Conservation (phyloP, 2,888 invertebrate genomes). For the Rhimphoctona megacephalus region DNA sequence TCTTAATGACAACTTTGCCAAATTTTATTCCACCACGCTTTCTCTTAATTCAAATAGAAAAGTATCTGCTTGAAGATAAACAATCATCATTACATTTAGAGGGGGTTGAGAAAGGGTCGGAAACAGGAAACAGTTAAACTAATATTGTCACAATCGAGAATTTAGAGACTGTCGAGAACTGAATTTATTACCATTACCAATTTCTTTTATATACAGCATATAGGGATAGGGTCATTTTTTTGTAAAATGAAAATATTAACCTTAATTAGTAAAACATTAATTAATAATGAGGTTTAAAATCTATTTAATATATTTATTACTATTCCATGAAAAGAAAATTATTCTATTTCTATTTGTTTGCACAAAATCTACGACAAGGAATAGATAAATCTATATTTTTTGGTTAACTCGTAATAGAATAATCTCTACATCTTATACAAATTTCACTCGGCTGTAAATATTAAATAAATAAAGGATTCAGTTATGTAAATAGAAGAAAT, state of each 20-base stretch:
- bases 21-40: constrained; percentile 13
- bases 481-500: neutral
- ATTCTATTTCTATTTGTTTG: neutral
- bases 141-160: neutral
- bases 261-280: no score
- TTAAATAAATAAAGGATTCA: neutral
- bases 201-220: neutral
- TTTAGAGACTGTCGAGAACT: neutral
- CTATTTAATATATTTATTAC: no score
- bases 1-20: constrained; percentile 35
- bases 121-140: neutral
- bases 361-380: neutral
- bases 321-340: neutral
- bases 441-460: neutral
- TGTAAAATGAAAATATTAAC: neutral
- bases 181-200: neutral
- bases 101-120: neutral
- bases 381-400: neutral
- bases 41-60: neutral
- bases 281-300: no score
- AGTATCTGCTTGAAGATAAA: constrained; percentile 16
- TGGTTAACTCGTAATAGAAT: neutral
- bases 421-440: neutral
- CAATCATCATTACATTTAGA: neutral
- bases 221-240: neutral